phyloP scores from a whole-genome alignment of 2,797 vertebrate genomes.

The Erpetoichthys calabaricus region DNA sequence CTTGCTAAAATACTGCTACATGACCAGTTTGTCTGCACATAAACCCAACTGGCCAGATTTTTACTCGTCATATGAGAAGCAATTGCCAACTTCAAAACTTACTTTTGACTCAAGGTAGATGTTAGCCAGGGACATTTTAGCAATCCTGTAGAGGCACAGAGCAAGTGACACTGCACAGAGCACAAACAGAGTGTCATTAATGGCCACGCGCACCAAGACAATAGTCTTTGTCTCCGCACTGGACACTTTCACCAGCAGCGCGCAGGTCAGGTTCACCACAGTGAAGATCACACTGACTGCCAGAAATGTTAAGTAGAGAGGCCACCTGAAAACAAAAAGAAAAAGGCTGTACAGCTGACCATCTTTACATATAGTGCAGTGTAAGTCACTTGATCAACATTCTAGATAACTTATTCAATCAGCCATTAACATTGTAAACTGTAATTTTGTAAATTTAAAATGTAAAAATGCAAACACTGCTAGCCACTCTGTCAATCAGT shows the following conservation, averaged over 20 bases:
- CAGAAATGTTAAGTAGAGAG: constrained; percentile 72
- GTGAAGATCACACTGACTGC: constrained; percentile 79
- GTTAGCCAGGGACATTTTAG: constrained; percentile 93
- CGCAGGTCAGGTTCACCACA: constrained; percentile 80
- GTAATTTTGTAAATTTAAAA: too few relatives aligned
- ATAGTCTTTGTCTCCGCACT: constrained; percentile 62
- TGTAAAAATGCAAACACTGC: too few relatives aligned
- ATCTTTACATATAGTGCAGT: too few relatives aligned
- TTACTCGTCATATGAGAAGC: too few relatives aligned
- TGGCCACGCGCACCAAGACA: constrained; percentile 77
- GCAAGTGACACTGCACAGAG: constrained; percentile 83
- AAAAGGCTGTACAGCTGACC: background rate
- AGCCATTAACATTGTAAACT: too few relatives aligned
- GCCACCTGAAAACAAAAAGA: constrained; percentile 33
- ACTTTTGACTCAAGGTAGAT: constrained; percentile 97
- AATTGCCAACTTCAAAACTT: constrained; percentile 15
- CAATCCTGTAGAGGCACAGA: constrained; percentile 87
- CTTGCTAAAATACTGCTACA: too few relatives aligned
- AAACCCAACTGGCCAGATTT: too few relatives aligned
- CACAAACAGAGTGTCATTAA: constrained; percentile 88
- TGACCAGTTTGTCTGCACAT: too few relatives aligned
- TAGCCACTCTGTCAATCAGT: too few relatives aligned
- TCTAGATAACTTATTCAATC: too few relatives aligned
- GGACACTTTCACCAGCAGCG: constrained; percentile 75
- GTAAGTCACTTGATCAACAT: too few relatives aligned